Base-by-base conservation (phyloP, 23 tunicate species). In the Oikopleura dioica region DNA sequence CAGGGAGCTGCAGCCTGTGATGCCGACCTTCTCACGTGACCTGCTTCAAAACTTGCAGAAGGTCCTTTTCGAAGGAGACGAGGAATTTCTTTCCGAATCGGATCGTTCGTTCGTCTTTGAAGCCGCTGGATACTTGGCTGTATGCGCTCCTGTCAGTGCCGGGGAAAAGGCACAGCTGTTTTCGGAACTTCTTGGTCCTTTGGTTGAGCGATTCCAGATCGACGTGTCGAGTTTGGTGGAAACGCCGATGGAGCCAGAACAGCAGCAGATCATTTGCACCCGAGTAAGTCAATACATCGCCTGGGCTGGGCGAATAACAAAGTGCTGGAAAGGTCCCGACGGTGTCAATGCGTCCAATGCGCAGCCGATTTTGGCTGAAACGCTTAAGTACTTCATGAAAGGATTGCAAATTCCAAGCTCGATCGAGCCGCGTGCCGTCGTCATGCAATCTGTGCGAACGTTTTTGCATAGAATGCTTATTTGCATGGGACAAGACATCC, bases 381-480 rank as follows among this genome's bases (percentile, higher is more conserved):
- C 72, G 30, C 30, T 63, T 28, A 23, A 63, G 72, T 28, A 12
- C 5, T 63, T 63, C 2, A 2, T 63, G 2, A 12, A 23, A 31
- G 72, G 30, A 23, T 2, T 28, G 16, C 32, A 31, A 21, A 63
- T 63, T 2, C 72, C 72, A 28, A 24, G 2, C 16, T 2, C 2
- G 4, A 31, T 44, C 28, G 24, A 76, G 29, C 23, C 12, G 12
- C 36, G 59, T 16, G 23, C 4, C 5, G 16, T 76, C 23, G 36
- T 76, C 36, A 4, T 24, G 21, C 59, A 35, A 80, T 85, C 85
- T 0, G 83, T 91, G 5, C 84, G 95, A 0, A 94, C 87, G 58
- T 94, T 86, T 75, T 76, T 94, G n/a, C 99, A 94, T 79, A 75
- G 99, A 76, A 94, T 94, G 99, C 87, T 94, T 76, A 86, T 86